These are phyloP conservation scores for Nyctibius bracteatus DNA, from an alignment of 2,113 vertebrate species.

Conservation along the genomic window DNA sequence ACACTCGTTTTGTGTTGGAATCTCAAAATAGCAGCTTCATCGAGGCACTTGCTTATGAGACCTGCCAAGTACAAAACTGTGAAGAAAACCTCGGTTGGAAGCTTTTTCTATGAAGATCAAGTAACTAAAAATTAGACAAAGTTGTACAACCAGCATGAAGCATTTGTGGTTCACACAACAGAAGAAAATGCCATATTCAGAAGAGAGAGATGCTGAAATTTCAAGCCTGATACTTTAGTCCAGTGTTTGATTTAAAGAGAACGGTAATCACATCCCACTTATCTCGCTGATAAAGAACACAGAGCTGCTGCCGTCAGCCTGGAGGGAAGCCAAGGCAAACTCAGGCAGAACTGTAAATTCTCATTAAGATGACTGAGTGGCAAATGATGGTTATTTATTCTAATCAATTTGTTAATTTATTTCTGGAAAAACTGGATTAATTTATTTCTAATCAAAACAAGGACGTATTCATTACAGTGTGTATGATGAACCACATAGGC, in stretches of 20 bases:
- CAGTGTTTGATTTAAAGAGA: neutral
- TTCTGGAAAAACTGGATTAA: neutral
- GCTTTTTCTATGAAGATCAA: neutral
- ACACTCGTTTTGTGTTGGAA: neutral
- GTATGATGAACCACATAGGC: neutral
- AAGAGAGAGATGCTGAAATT: neutral
- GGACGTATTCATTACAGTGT: neutral
- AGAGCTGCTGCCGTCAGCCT: neutral
- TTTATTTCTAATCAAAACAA: slow-evolving; percentile 30
- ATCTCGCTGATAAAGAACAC: slow-evolving; percentile 4
- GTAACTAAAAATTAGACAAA: neutral
- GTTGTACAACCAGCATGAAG: neutral
- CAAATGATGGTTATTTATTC: neutral
- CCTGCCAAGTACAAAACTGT: neutral
- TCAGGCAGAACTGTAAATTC: neutral
- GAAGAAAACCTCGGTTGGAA: neutral
- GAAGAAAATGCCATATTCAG: neutral
- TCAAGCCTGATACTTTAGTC: neutral
- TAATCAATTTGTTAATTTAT: neutral
- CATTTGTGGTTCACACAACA: neutral
- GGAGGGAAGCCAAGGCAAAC: slow-evolving; percentile 42
- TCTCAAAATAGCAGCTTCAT: neutral
- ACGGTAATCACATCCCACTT: neutral
- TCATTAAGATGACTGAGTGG: neutral
- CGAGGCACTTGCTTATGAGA: neutral